These are phyloP conservation scores for Xanthorhoe spadicearia DNA, from an alignment of 2,888 invertebrate species.

Conservation along the genomic window DNA sequence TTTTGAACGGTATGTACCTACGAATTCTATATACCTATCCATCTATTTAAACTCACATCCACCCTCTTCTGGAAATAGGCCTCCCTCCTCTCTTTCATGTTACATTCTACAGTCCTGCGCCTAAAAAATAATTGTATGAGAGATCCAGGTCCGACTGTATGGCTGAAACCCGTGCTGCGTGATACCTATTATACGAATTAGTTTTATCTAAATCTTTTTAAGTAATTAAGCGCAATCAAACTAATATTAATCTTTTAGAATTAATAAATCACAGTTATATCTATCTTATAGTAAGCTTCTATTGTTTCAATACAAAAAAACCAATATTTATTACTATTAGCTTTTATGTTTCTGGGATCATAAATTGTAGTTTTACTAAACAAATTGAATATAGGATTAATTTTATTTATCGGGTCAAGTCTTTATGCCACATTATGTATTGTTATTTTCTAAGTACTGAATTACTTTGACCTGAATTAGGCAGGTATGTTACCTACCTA, in stretches of 20 bases:
- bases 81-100: too few species aligned
- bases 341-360: neutral
- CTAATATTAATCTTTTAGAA: neutral
- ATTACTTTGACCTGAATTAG: neutral
- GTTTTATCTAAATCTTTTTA: neutral
- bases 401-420: neutral
- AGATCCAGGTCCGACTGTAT: too few species aligned
- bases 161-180: too few species aligned
- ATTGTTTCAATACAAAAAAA: neutral
- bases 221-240: neutral
- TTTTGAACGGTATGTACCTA: constrained; percentile 86
- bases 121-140: too few species aligned
- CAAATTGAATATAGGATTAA: neutral
- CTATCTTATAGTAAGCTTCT: neutral
- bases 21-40: too few species aligned
- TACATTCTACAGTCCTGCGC: too few species aligned
- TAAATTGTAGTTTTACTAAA: neutral
- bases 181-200: neutral
- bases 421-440: neutral
- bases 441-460: neutral
- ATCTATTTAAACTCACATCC: too few species aligned
- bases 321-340: neutral
- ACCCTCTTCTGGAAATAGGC: too few species aligned
- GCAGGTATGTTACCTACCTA: too few species aligned
- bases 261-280: neutral